These are phyloP conservation scores for Liasis olivaceus DNA, from an alignment of 2,797 vertebrate species.

Conservation along the genomic window DNA sequence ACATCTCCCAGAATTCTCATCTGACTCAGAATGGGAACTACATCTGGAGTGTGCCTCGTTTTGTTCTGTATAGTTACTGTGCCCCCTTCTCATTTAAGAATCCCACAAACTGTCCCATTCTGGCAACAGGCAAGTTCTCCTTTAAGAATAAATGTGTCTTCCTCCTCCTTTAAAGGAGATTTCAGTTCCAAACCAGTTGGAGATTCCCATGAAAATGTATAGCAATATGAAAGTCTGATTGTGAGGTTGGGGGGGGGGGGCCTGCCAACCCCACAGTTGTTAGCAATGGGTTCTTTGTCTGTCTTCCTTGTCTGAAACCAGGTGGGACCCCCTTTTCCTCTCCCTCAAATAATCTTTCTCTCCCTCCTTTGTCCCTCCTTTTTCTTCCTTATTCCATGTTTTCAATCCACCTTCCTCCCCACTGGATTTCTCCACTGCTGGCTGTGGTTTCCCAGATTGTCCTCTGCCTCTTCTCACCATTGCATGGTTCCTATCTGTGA, in stretches of 20 bases:
- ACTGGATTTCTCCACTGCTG: not conserved
- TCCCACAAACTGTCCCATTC: not conserved
- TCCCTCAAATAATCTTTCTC: not conserved
- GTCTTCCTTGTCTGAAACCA: conserved; percentile 31
- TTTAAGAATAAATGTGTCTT: not conserved
- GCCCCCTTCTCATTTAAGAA: not conserved
- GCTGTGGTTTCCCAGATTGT: not conserved
- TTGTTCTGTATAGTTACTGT: too few relatives aligned
- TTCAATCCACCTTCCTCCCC: not conserved
- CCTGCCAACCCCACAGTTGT: not conserved
- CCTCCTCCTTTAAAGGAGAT: not conserved
- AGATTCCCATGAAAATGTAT: not conserved
- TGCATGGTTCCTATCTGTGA: conserved; percentile 47
- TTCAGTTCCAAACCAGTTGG: not conserved
- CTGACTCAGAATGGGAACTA: not conserved
- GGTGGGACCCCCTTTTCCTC: conserved; percentile 17
- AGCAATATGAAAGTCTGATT: not conserved
- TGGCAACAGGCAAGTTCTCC: not conserved
- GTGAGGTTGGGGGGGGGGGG: not conserved
- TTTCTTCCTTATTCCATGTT: not conserved
- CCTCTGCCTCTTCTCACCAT: not conserved
- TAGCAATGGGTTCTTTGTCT: not conserved
- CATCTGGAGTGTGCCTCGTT: not conserved
- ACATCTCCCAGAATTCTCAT: not conserved
- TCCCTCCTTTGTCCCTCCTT: not conserved